These are phyloP conservation scores for Poicephalus meyeri DNA, from an alignment of 2,113 vertebrate species.

Conservation along the genomic window DNA sequence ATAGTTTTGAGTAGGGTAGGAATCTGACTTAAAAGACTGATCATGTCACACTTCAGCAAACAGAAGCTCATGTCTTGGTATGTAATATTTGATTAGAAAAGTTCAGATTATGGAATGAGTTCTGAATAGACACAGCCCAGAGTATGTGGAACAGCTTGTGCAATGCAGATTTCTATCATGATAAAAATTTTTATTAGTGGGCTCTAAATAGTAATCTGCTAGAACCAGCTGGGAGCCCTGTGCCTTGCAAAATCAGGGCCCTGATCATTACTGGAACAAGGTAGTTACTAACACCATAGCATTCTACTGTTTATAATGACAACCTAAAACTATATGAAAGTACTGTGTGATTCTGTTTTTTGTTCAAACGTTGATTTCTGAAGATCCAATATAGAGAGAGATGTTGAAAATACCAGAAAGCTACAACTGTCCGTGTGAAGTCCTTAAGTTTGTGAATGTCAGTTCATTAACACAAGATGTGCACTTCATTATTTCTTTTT, in stretches of 20 bases:
- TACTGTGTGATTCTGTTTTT: slow-evolving; percentile 63
- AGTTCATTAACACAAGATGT: slow-evolving; percentile 38
- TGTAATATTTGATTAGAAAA: slow-evolving; percentile 9
- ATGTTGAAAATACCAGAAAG: slow-evolving; percentile 65
- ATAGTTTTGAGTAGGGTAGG: slow-evolving; percentile 34
- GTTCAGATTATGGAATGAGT: neutral
- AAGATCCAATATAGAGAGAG: slow-evolving; percentile 63
- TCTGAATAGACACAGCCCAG: neutral
- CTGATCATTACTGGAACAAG: neutral
- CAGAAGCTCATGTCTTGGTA: neutral
- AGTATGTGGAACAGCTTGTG: neutral
- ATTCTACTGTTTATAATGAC: slow-evolving; percentile 46
- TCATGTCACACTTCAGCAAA: slow-evolving; percentile 10
- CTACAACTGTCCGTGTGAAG: slow-evolving; percentile 33
- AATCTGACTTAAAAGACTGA: slow-evolving; percentile 27
- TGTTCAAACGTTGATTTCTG: slow-evolving; percentile 67
- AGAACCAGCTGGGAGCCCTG: neutral
- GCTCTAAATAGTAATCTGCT: slow-evolving; percentile 16
- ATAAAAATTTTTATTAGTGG: neutral
- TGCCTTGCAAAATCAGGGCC: slow-evolving; percentile 12
- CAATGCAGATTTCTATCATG: neutral
- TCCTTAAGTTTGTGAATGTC: slow-evolving; percentile 50
- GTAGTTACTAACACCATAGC: neutral
- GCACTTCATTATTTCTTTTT: slow-evolving; percentile 54
- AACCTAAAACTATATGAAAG: slow-evolving; percentile 32